Evolutionary conservation across 2,888 invertebrate species (phyloP), one percentile per base, ranked within the genome.

Genomic region (Nezara viridula): DNA sequence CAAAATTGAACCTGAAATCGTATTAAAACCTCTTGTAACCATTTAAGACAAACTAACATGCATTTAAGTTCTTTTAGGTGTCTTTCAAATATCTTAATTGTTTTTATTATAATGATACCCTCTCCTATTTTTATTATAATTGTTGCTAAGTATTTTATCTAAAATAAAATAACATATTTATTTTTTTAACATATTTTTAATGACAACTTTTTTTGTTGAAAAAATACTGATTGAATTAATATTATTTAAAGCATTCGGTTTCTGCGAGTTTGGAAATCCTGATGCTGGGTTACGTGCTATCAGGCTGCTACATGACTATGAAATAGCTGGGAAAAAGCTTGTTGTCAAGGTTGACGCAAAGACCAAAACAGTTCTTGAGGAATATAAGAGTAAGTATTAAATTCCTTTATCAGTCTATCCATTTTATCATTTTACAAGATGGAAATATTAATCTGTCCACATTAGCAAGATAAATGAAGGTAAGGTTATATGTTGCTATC

Each of bases 341-440:
- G 97, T 99, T 90, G 99, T 98, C 49, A 97, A 98, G 94, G 98
- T 98, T 47, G 99, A 99, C 94, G 98, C 98, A 90, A 99, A 99
- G 94, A 98, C 98, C 92, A 98, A 98, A 94, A 96, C 97, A 90
- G 95, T 98, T 90, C 95, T 99, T 91, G 98, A 98, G 93, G 97
- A 98, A 91, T 99, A 98, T 93, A 98, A 98, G 94, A 96, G 96
- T 96, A 92, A 92, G 93, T 89, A 60, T 88, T 89, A 27, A 66
- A 44, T 85, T 55, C 44, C 14, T 86, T 50, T 21, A 24, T 77
- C 85, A 50, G 50, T 50, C 52, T 55, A 50, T 47, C 49, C 73
- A n/a, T 87, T 88, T 66, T 88, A 47, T 55, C 86, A 73, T 88
- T 88, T 73, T 66, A 88, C 88, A 88, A 73, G 88, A 88, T 47